Evolutionary conservation across 2,888 invertebrate species (phyloP).

Genomic region (Spialia ferax): DNA sequence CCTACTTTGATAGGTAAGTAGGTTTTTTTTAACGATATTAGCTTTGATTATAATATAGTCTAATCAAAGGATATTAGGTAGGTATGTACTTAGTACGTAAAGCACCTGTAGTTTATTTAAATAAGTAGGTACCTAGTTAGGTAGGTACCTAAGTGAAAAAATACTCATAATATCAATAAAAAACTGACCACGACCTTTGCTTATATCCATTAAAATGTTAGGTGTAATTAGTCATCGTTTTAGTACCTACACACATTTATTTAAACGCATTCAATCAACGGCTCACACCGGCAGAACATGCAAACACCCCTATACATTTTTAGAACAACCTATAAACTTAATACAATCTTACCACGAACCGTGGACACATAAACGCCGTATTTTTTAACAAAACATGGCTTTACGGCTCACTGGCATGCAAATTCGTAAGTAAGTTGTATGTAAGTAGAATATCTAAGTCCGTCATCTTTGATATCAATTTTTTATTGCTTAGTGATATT

Average conservation of each 20-base stretch:
- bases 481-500: background rate
- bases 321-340: background rate
- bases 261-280: conserved; percentile 18
- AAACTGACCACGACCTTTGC: conserved; percentile 16
- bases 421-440: conserved; percentile 42
- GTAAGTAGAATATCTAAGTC: background rate
- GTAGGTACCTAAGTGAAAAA: too few species aligned
- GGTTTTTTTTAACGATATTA: too few species aligned
- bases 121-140: too few species aligned
- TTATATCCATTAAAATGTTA: background rate
- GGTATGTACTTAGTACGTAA: too few species aligned
- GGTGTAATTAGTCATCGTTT: conserved; percentile 2
- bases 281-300: conserved; percentile 42
- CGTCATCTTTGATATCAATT: conserved; percentile 10
- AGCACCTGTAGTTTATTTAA: too few species aligned
- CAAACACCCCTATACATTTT: conserved; percentile 41
- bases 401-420: conserved; percentile 42
- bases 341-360: conserved; percentile 25
- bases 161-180: too few species aligned
- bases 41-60: too few species aligned
- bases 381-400: conserved; percentile 1
- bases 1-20: too few species aligned
- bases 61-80: too few species aligned
- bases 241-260: conserved; percentile 28
- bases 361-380: conserved; percentile 16